Evolutionary conservation across 2,888 invertebrate species (phyloP), one percentile per base, ranked within the genome.

Genomic region (Thelaira solivaga): DNA sequence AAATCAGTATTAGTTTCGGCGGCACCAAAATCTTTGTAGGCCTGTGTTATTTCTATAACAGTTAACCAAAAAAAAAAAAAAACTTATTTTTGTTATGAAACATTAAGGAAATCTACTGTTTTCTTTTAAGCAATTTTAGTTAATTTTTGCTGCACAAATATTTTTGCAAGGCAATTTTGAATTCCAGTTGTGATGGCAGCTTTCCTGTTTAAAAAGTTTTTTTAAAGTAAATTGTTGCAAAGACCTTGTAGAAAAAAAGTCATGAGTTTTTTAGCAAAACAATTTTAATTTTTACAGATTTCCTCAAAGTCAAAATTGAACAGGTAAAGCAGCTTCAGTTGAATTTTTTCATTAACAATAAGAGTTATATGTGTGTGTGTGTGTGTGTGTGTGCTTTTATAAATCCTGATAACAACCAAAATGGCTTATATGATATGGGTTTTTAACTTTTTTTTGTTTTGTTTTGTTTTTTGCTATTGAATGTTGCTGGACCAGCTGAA

Each of bases 371-470:
- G 16, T 13, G 2, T 22, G 8, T 4, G 10, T 34, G 22, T 57
- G 4, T 26, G 16, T 26, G 13, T 39, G 13, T 26, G 13, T 55
- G 2, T 39, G 31, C 16, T 49, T 39, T 62, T 29, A 4, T 55
- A 64, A 64, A 55, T 72, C 72, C 64, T 55, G 62, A 36, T 72
- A 64, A 55, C 55, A 57, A 72, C 39, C 24, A 36, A 55, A 72
- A 57, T 72, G 72, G 62, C 72, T 72, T 72, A 64, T 47, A 29
- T 72, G 55, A 72, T 55, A 55, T 22, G 64, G 55, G 64, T 64
- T 47, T 61, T 49, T 22, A 16, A 20, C 8, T 41, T 34, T 49
- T 47, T 18, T 20, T 39, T 18, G 53, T 18, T 45, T 45, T 29
- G 20, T n/a, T 22, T 55, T 22, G 36, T 45, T 47, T 47, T 24